Evolutionary conservation across 2,888 invertebrate genomes (phyloP).

Genomic region (Xanthia togata): DNA sequence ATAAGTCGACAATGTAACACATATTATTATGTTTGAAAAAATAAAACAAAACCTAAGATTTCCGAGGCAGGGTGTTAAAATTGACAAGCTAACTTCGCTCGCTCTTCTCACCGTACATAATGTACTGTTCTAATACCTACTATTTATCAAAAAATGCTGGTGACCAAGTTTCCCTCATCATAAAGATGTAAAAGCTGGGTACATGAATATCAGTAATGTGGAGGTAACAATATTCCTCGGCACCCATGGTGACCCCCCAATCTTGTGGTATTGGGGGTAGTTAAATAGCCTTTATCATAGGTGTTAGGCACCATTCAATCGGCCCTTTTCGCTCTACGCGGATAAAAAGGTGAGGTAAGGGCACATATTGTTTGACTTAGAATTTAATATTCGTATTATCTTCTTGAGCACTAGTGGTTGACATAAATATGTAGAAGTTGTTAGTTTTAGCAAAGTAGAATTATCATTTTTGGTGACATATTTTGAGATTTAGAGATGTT

Average conservation of each 20-base stretch:
- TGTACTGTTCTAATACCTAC: background rate
- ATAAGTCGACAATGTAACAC: background rate
- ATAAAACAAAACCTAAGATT: background rate
- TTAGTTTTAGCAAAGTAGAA: background rate
- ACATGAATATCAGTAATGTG: too few species aligned
- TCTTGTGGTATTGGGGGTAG: too few species aligned
- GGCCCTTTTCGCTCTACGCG: conserved; percentile 17
- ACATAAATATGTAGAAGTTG: conserved; percentile 57
- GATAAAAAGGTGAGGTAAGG: conserved; percentile 66
- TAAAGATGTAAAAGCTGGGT: too few species aligned
- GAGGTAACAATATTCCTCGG: too few species aligned
- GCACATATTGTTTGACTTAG: conserved; percentile 75
- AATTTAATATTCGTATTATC: background rate
- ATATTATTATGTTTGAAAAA: background rate
- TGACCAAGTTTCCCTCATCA: background rate
- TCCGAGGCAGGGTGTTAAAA: background rate
- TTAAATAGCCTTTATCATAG: too few species aligned
- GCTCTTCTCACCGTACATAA: background rate
- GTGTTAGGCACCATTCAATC: conserved; percentile 25
- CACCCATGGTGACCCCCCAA: too few species aligned
- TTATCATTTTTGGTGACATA: background rate
- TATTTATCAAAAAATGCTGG: background rate
- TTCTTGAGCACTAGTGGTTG: conserved; percentile 76
- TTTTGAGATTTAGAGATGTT: too few species aligned
- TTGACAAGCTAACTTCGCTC: background rate